Conservation (phyloP, 2,797 vertebrate genomes). For the Heteromormyrus szaboi region DNA sequence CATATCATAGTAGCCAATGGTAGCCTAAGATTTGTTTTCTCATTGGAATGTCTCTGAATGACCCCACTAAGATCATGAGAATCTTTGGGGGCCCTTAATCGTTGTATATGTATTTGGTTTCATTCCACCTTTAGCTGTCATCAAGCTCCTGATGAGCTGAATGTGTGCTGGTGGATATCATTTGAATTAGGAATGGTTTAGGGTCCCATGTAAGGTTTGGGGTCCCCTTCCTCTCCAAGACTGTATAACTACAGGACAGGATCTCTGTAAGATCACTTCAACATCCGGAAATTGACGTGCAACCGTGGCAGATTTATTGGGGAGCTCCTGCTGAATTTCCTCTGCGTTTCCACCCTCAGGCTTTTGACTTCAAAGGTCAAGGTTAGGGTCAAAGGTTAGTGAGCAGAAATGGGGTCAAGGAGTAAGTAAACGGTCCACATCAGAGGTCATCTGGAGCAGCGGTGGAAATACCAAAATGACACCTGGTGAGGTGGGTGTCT, state of each 20-base stretch:
- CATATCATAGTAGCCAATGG: constrained; percentile 6
- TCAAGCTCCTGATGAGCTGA: background rate
- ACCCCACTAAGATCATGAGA: background rate
- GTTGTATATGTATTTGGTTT: background rate
- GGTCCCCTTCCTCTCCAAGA: constrained; percentile 37
- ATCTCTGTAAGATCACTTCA: constrained; percentile 14
- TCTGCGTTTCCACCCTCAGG: constrained; percentile 37
- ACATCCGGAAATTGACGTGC: constrained; percentile 37
- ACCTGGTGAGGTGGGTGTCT: background rate
- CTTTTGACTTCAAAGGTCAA: constrained; percentile 22
- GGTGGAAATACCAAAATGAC: constrained; percentile 21
- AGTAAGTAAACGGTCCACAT: constrained; percentile 33
- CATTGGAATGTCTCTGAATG: constrained; percentile 26
- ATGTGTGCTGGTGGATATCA: background rate
- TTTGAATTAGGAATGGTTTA: background rate
- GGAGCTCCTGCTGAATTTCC: constrained; percentile 17
- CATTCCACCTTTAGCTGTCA: background rate
- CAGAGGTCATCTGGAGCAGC: constrained; percentile 32
- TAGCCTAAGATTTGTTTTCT: constrained; percentile 30
- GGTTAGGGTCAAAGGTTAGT: constrained; percentile 40
- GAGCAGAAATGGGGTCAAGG: constrained; percentile 23
- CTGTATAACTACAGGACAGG: constrained; percentile 30
- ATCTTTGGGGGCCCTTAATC: background rate
- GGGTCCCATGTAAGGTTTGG: background rate
- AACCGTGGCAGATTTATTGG: constrained; percentile 29